Conservation (phyloP, 2,797 vertebrate genomes). For the Phylloscopus collybita region DNA sequence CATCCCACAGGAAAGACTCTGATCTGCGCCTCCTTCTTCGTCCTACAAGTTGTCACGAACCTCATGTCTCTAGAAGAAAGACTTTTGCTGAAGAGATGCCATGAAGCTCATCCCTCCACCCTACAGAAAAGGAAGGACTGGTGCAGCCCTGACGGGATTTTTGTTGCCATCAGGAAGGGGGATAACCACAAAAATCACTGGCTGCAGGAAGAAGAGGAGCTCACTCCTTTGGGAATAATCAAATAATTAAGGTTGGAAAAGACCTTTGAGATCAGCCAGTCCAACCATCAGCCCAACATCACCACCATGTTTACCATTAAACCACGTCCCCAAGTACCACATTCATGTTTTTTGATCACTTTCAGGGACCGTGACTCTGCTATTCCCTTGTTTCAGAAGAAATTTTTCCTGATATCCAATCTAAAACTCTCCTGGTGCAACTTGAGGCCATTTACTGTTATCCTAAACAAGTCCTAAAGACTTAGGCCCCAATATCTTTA, state of each 20-base stretch:
- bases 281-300: not conserved
- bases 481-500: not conserved
- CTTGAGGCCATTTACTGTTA: not conserved
- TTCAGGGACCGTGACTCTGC: not conserved
- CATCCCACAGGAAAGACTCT: not conserved
- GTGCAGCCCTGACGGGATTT: not conserved
- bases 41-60: not conserved
- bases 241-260: not conserved
- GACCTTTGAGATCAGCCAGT: not conserved
- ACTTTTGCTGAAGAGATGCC: not conserved
- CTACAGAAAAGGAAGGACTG: not conserved
- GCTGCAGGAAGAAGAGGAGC: not conserved
- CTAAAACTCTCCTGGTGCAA: not conserved
- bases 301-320: not conserved
- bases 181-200: not conserved
- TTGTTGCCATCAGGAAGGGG: not conserved
- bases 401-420: not conserved
- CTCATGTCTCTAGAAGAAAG: not conserved
- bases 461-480: not conserved
- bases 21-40: not conserved
- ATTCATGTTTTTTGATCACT: not conserved
- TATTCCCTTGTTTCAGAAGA: not conserved
- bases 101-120: not conserved
- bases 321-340: not conserved
- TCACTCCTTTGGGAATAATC: fast-evolving